phyloP scores from a whole-genome alignment of 2,888 invertebrate species.

The Nephrotoma flavescens region DNA sequence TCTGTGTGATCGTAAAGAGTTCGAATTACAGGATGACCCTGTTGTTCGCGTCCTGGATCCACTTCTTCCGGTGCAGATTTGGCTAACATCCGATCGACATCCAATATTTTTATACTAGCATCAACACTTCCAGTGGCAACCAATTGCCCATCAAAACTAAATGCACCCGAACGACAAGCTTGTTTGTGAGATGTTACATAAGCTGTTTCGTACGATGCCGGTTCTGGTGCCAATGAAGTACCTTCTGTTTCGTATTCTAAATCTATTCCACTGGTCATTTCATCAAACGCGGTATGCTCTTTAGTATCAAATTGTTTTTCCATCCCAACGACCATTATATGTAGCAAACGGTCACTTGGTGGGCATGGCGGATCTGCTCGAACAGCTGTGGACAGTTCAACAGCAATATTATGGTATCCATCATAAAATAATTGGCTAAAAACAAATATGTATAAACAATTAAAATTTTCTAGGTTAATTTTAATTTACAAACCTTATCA shows the following conservation, averaged over 20 bases:
- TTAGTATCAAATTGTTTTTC: slow-evolving; percentile 23
- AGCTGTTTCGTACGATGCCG: slow-evolving; percentile 94
- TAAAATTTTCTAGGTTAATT: slow-evolving; percentile 7
- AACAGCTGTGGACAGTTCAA: slow-evolving; percentile 65
- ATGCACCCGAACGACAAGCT: slow-evolving; percentile 89
- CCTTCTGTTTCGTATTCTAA: slow-evolving; percentile 95
- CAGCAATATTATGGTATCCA: slow-evolving; percentile 87
- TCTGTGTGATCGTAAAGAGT: slow-evolving; percentile 90
- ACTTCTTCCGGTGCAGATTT: slow-evolving; percentile 90
- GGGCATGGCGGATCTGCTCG: slow-evolving; percentile 90
- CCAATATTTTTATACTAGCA: slow-evolving; percentile 95
- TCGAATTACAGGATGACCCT: slow-evolving; percentile 95
- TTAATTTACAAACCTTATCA: slow-evolving; percentile 59
- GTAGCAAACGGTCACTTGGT: slow-evolving; percentile 83
- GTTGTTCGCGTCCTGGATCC: slow-evolving; percentile 68
- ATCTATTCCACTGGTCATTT: slow-evolving; percentile 33
- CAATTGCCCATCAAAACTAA: slow-evolving; percentile 86
- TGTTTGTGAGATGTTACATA: slow-evolving; percentile 98
- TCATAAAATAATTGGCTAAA: slow-evolving; percentile 93
- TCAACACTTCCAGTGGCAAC: slow-evolving; percentile 98
- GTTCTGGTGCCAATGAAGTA: slow-evolving; percentile 84
- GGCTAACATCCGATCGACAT: slow-evolving; percentile 97
- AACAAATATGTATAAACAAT: slow-evolving; percentile 15
- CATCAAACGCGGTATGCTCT: slow-evolving; percentile 32
- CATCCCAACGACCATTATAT: slow-evolving; percentile 72